A percentile compares a stretch with the other conserved stretches of the same genome.
Evolutionary conservation across 2,797 vertebrate species (phyloP).

Genomic region (Coregonus suidteri): DNA sequence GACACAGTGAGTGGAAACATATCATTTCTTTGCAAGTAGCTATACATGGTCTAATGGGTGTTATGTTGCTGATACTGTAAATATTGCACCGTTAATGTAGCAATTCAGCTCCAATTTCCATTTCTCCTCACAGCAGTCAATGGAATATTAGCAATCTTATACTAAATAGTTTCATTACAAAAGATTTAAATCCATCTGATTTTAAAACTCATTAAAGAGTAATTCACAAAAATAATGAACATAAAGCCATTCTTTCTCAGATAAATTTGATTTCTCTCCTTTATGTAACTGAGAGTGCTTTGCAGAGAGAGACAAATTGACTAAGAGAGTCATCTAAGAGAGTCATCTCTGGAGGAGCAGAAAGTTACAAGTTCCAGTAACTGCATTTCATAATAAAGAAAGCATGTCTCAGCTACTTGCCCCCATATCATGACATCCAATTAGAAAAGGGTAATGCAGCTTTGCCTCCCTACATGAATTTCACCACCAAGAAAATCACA

Average conservation of each 20-base stretch:
- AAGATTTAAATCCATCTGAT: neutral
- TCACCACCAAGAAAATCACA: neutral
- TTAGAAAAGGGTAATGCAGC: neutral
- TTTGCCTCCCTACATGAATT: neutral
- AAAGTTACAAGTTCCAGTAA: neutral
- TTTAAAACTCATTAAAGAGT: slow-evolving; percentile 3
- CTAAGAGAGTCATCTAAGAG: neutral
- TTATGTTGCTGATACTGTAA: no score
- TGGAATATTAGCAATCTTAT: neutral
- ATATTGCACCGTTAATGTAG: neutral
- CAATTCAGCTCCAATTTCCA: neutral
- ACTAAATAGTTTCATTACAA: neutral
- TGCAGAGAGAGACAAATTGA: slow-evolving; percentile 5
- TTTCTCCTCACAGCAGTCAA: neutral
- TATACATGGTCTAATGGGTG: neutral
- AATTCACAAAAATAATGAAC: neutral
- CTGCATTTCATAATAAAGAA: neutral
- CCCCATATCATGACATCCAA: neutral
- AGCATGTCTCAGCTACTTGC: neutral
- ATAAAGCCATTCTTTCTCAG: neutral
- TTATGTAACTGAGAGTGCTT: neutral
- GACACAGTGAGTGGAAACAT: neutral
- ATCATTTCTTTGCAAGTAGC: neutral
- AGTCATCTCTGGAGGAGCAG: neutral
- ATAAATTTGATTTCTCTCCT: neutral